Conservation (phyloP, 2,797 vertebrate species). For the Parauchenoglanis punctatus region DNA sequence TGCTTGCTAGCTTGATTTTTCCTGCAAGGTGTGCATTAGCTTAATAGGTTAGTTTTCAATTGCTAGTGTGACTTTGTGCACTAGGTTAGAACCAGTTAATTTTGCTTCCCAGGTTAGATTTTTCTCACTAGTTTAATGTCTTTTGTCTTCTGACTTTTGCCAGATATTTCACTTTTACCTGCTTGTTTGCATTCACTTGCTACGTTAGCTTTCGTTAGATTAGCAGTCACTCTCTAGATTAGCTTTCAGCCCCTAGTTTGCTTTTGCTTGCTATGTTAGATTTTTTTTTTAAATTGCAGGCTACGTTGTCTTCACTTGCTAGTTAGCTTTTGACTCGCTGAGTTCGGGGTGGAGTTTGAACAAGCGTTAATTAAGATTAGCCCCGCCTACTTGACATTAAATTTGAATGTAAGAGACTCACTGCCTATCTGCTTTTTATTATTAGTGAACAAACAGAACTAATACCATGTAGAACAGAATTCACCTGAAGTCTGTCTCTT, state of each 20-base stretch:
- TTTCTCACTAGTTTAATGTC: neutral
- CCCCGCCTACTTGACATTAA: neutral
- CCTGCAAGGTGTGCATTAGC: no score
- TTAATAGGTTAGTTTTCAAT: neutral
- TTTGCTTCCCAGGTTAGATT: neutral
- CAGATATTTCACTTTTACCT: no score
- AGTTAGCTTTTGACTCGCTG: neutral
- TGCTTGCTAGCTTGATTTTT: neutral
- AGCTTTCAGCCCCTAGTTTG: neutral
- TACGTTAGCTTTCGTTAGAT: neutral
- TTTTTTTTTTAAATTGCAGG: neutral
- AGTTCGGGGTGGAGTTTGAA: neutral
- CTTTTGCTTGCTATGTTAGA: neutral
- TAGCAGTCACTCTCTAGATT: neutral
- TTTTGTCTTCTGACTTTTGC: neutral
- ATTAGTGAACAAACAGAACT: slow-evolving; percentile 1
- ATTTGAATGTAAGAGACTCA: neutral
- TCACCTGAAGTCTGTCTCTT: slow-evolving; percentile 84
- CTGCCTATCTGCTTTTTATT: neutral
- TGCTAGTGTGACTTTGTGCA: neutral
- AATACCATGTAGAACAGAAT: slow-evolving; percentile 32
- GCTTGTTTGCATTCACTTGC: neutral
- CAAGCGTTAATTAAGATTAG: neutral
- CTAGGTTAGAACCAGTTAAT: neutral
- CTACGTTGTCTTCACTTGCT: neutral